Percentiles rank a stretch among this genome's conserved stretches.
Conservation (phyloP, 2,888 invertebrate species). For the Meandrusa payeni region DNA sequence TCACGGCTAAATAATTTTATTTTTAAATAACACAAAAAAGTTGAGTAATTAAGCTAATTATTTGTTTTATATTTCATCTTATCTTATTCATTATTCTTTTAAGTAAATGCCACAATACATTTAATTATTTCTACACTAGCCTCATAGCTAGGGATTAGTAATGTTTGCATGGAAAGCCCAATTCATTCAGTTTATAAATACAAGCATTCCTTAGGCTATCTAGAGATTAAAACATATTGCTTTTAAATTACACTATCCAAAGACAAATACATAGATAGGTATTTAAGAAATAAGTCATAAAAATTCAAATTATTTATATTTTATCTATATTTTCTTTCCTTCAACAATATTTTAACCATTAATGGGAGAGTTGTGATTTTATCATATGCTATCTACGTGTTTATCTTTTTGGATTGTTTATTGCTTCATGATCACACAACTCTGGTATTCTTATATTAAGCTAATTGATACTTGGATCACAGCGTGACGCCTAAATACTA, state of each 20-base stretch:
- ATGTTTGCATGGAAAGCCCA: too few species aligned
- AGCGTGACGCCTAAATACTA: slow-evolving; percentile 41
- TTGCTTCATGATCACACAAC: slow-evolving; percentile 31
- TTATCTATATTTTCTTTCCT: too few species aligned
- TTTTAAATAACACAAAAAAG: slow-evolving; percentile 4
- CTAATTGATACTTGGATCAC: slow-evolving; percentile 40
- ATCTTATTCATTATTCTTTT: slow-evolving; percentile 13
- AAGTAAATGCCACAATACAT: slow-evolving; percentile 24
- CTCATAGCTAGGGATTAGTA: slow-evolving; percentile 4
- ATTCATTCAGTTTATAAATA: neutral
- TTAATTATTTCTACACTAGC: neutral
- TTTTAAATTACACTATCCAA: slow-evolving; percentile 8
- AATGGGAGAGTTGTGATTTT: too few species aligned
- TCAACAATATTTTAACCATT: too few species aligned
- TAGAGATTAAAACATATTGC: slow-evolving; percentile 1
- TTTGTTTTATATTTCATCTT: slow-evolving; percentile 3
- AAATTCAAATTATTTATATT: too few species aligned
- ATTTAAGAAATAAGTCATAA: too few species aligned
- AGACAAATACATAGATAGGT: too few species aligned
- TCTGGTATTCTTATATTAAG: slow-evolving; percentile 30
- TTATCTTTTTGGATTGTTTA: too few species aligned
- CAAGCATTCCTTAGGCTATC: neutral
- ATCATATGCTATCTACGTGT: too few species aligned
- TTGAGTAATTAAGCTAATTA: slow-evolving; percentile 3
- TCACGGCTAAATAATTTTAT: slow-evolving; percentile 22